These are phyloP conservation scores for Cossypha dichroa DNA, from an alignment of 2,797 vertebrate species.

Conservation along the genomic window DNA sequence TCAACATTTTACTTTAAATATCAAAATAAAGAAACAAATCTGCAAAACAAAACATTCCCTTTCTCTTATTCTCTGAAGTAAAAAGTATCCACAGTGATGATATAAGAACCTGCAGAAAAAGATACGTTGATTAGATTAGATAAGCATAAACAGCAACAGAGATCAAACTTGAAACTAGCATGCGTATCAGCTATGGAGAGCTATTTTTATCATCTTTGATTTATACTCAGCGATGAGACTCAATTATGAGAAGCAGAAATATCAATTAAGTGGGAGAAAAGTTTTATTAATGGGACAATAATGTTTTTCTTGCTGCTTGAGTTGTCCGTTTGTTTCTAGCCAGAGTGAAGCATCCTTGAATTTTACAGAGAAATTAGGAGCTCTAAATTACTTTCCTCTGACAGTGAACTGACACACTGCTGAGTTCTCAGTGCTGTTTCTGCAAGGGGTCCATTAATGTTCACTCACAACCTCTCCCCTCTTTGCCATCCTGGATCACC, in stretches of 20 bases:
- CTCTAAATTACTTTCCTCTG: neutral
- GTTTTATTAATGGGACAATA: conserved; percentile 54
- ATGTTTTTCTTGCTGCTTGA: conserved; percentile 41
- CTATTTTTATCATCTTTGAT: conserved; percentile 61
- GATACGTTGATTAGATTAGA: conserved; percentile 65
- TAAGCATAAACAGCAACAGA: conserved; percentile 54
- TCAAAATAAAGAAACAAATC: neutral
- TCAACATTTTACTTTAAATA: conserved; percentile 4
- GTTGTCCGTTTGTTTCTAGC: neutral
- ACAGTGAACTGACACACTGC: neutral
- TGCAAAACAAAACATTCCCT: neutral
- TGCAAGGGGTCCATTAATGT: neutral
- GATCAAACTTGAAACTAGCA: conserved; percentile 46
- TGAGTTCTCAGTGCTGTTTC: neutral
- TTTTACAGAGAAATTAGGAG: neutral
- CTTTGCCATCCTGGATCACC: neutral
- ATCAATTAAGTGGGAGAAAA: conserved; percentile 50
- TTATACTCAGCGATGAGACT: neutral
- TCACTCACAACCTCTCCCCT: neutral
- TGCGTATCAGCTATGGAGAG: neutral
- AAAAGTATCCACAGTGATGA: neutral
- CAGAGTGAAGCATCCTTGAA: neutral
- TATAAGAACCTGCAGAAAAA: conserved; percentile 13
- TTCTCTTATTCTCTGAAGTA: conserved; percentile 11
- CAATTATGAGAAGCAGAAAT: conserved; percentile 45